Percentiles rank a stretch among this genome's conserved stretches.
Evolutionary conservation across 2,113 vertebrate genomes (phyloP).

Genomic region (Malurus alboscapulatus): DNA sequence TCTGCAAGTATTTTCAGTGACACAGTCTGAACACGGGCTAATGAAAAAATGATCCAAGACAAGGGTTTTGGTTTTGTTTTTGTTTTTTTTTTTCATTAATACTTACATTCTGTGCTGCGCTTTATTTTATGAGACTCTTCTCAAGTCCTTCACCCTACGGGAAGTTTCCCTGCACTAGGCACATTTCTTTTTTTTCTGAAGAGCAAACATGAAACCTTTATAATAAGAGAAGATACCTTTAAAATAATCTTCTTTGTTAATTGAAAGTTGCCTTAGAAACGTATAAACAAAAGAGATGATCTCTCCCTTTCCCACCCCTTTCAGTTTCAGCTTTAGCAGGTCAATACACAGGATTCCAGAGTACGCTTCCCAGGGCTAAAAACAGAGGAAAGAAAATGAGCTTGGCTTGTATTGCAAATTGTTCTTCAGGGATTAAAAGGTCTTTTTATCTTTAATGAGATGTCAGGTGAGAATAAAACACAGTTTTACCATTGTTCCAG

Average conservation of each 20-base stretch:
- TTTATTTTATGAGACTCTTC: not conserved
- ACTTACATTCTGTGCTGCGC: not conserved
- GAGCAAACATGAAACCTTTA: not conserved
- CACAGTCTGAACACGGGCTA: not conserved
- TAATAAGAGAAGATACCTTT: not conserved
- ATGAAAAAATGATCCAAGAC: not conserved
- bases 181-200: not conserved
- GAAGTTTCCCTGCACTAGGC: not conserved
- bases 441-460: not conserved
- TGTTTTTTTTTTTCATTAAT: not conserved
- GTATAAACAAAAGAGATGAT: not conserved
- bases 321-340: not conserved
- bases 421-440: not conserved
- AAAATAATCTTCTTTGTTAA: not conserved
- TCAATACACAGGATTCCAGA: fast-evolving
- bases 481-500: not conserved
- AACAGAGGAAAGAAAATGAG: not conserved
- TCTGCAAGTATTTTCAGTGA: not conserved
- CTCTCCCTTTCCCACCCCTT: not conserved
- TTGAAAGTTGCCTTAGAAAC: not conserved
- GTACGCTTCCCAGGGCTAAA: not conserved
- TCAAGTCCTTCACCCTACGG: not conserved
- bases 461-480: not conserved
- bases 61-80: not conserved
- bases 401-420: no score